Conservation (phyloP, 2,113 vertebrate species). For the Aptenodytes patagonicus region DNA sequence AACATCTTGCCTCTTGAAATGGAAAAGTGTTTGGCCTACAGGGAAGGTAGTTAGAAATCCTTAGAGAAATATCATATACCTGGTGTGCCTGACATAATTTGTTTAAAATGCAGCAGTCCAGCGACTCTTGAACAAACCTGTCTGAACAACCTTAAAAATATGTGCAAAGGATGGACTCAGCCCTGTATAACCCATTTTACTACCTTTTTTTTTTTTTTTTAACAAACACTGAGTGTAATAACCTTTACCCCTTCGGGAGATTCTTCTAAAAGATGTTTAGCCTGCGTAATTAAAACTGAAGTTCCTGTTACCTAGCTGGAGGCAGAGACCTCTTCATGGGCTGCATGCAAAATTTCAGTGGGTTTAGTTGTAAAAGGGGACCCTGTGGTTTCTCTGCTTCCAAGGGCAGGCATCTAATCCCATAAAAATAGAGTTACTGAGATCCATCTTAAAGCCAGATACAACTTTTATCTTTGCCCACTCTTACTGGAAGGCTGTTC, state of each 20-base stretch:
- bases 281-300: neutral
- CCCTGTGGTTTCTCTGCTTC: neutral
- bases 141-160: neutral
- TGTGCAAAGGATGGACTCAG: neutral
- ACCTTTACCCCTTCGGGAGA: neutral
- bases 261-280: neutral
- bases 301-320: neutral
- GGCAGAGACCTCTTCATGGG: neutral
- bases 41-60: neutral
- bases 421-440: neutral
- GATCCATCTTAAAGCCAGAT: neutral
- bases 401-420: neutral
- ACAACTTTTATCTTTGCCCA: neutral
- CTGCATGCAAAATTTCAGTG: neutral
- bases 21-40: neutral
- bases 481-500: neutral
- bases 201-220: neutral
- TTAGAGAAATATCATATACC: neutral
- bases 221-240: neutral
- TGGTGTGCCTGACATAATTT: neutral
- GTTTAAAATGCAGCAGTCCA: neutral
- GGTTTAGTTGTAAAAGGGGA: neutral
- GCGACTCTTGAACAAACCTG: neutral
- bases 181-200: neutral
- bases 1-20: neutral